phyloP scores from a whole-genome alignment of 2,888 invertebrate species.

The Meteorus colon region DNA sequence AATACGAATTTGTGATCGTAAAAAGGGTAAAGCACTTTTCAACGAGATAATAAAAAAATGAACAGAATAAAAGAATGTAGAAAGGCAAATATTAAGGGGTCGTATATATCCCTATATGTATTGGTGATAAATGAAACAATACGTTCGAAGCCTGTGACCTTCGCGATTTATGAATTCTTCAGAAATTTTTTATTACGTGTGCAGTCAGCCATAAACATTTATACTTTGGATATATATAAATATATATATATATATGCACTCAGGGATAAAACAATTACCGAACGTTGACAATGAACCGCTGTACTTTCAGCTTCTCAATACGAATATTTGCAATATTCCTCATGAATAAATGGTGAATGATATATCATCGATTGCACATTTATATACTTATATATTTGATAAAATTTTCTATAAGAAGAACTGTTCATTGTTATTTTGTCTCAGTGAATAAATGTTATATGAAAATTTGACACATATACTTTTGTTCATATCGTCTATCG shows the following conservation, averaged over 20 bases:
- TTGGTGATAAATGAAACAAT: not conserved
- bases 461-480: not conserved
- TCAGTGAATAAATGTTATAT: not conserved
- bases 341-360: not conserved
- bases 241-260: not conserved
- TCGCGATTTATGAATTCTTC: not conserved
- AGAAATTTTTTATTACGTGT: not conserved
- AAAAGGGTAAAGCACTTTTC: not conserved
- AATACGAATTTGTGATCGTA: not conserved
- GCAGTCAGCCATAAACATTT: not conserved
- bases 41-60: not conserved
- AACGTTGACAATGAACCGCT: not conserved
- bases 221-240: no score
- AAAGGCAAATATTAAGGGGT: slow-evolving; percentile 6
- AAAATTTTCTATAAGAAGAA: not conserved
- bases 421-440: no score
- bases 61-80: not conserved
- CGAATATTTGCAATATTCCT: not conserved
- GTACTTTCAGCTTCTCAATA: not conserved
- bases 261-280: not conserved
- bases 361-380: not conserved
- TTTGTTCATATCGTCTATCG: not conserved
- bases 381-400: not conserved
- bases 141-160: not conserved
- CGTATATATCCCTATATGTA: not conserved